Base-by-base conservation (phyloP, 1,140 invertebrate species). In the Plectus sambesii region DNA sequence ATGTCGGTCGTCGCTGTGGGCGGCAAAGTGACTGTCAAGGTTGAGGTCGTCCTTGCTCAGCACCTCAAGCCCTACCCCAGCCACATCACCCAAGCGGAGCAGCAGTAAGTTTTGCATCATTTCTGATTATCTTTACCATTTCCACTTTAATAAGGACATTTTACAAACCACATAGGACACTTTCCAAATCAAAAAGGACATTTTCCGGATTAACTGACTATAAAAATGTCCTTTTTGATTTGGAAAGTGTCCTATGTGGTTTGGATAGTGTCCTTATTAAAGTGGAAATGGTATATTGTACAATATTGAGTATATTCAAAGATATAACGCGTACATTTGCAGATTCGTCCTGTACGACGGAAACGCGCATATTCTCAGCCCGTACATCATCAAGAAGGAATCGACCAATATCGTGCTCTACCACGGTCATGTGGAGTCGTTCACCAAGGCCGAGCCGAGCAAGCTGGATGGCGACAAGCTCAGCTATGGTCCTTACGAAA, bases 401-500 rank as follows among this genome's bases (percentile, higher is more conserved):
- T 51, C 42, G 12, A 59, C 58, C 39, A 47, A 37, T 25, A 36
- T 60, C 27, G 60, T 58, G 35, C 26, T 63, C 5, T 48, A 58
- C 9, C 39, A 45, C 15, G 56, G 46, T 9, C 63, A 69, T 20
- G 43, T 62, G 22, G 40, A 56, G 17, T 58, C 58, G 2, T 66
- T 55, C 22, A 66, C 65, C 5, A 47, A 45, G 12, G 39, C 53
- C n/a, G 29, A 26, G 12, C 58, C 61, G 8, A 35, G 37, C 6
- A 67, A 66, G 41, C 53, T 63, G 29, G 35, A 56, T 26, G 30
- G 33, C 0, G 63, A 57, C 26, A 52, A 53, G 26, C 44, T 68
- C 19, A 44, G 39, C 9, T 67, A 69, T 40, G 66, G 63, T 35
- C 60, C 63, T 5, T 68, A 67, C 47, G 30, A 45, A 17, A 68